Evolutionary conservation across 2,797 vertebrate species (phyloP), one percentile per base, ranked within the genome.

Genomic region (Alcedo atthis): DNA sequence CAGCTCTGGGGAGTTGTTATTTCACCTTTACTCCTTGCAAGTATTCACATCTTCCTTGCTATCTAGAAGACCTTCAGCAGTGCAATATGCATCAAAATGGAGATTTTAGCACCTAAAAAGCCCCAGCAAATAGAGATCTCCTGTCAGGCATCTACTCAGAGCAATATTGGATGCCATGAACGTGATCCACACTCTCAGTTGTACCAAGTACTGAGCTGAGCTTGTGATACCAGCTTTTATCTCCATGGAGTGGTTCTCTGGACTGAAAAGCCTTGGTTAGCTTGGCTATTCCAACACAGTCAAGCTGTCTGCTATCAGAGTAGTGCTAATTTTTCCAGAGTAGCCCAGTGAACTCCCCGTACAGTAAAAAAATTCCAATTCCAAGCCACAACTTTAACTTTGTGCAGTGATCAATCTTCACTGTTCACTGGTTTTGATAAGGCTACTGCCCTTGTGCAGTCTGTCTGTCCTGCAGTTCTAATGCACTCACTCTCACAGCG

Each of bases 71-170:
- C 18, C 55, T 61, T 49, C 33, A 58, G 20, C 14, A 79, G 42
- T 1, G 15, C 10, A 42, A 57, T 53, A 25, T 21, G 37, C 26
- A 76, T 10, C 0, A 0, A 76, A 82, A 82, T 18, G 0, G 61
- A 82, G 59, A 4, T 25, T 42, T 25, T 49, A 30, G 4, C 49
- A 3, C 15, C 25, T n/a, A 5, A 15, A 42, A 67, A 55, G 6
- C 1, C 28, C 12, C 51, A 75, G 15, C 5, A 81, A 73, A 58
- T 3, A 0, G 2, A 37, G 9, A 75, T 15, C 22, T 40, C 42
- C 9, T 70, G 20, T 55, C 1, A 1, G 10, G 24, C 13, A 48
- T 40, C 64, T 53, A 35, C 19, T 7, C n/a, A 63, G 8, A 58
- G 22, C 33, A 78, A 35, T 18, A 43, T 42, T 18, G 22, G 9